Conservation (phyloP, 2,797 vertebrate genomes). For the Morus bassanus region DNA sequence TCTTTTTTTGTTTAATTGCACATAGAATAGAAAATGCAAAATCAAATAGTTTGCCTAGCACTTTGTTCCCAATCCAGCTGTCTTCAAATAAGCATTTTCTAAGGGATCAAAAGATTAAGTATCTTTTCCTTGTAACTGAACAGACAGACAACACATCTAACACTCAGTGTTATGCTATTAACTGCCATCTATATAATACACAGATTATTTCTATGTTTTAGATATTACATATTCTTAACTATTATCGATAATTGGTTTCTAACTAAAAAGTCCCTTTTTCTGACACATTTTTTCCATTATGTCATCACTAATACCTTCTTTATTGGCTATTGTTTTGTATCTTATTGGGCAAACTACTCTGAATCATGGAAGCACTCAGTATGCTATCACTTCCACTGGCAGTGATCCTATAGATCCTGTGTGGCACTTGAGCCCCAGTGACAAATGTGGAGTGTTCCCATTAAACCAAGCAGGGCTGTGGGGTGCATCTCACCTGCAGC, state of each 20-base stretch:
- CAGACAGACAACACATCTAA: background rate
- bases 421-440: background rate
- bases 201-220: background rate
- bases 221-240: background rate
- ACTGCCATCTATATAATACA: background rate
- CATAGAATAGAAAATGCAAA: background rate
- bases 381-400: background rate
- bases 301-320: background rate
- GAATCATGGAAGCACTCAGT: background rate
- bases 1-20: background rate
- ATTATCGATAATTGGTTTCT: background rate
- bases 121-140: background rate
- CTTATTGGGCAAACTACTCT: background rate
- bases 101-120: background rate
- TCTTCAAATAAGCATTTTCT: background rate
- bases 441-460: background rate
- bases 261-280: background rate
- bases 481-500: background rate
- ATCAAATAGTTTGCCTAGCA: background rate
- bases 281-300: background rate
- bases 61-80: background rate
- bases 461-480: fast-evolving
- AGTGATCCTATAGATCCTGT: background rate
- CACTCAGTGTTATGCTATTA: background rate
- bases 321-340: background rate